Evolutionary conservation across 2,113 vertebrate species (phyloP), one percentile per base, ranked within the genome.

Genomic region (Balaeniceps rex): DNA sequence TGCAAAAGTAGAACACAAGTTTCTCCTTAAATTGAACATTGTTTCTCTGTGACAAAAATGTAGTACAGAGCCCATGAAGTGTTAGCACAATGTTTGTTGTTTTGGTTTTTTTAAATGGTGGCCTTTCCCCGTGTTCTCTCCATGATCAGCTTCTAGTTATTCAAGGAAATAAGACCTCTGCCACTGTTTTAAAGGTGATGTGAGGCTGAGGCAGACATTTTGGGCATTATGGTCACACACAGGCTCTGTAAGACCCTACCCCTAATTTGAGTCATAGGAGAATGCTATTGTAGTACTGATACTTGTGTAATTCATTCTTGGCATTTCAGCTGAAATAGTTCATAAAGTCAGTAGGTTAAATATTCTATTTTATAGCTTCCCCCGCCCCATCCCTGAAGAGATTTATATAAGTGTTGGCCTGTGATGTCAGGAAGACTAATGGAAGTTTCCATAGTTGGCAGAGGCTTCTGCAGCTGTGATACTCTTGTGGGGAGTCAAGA

Each of bases 361-460:
- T 28, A 16, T 85, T 87, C 63, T 82, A 19, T 60, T 94, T 89
- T 64, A 38, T 63, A n/a, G 46, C 26, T 51, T 10, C 17, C 9
- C 33, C 5, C 6, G 2, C 61, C 54, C 60, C 1, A 2, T 47
- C 47, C 47, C 47, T 47, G 47, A 47, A 29, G 88, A 74, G 85
- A 74, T 95, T 92, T 86, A 85, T 74, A 54, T 83, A 86, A 86
- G 65, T 66, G 44, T 93, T 96, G 78, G 78, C 85, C 75, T 90
- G n/a, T 13, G 11, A 85, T 87, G 44, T 82, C 83, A 83, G 55
- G 81, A 87, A 89, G 64, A 60, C 78, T 86, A 71, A 68, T 93
- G 88, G 70, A 93, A 92, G 60, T 94, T 96, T 96, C 70, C 40
- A n/a, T 68, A 85, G 89, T 46, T 96, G 94, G 89, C 93, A 88